phyloP scores from a whole-genome alignment of 2,113 vertebrate species.

The Kryptolebias marmoratus region DNA sequence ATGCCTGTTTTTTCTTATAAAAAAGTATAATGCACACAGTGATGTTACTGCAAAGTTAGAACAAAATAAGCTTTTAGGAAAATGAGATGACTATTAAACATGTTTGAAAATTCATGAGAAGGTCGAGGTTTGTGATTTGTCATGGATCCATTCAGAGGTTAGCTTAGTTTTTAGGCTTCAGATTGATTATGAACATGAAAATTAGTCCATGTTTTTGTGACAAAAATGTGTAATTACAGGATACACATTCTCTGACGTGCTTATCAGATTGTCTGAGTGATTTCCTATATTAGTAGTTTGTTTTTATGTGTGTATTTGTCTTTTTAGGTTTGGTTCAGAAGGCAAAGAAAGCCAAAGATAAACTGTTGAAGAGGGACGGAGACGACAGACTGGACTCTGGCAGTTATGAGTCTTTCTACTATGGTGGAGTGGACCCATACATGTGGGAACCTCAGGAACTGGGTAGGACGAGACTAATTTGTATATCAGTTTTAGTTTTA shows the following conservation, averaged over 20 bases:
- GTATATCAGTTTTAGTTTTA: not conserved
- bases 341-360: slow-evolving; percentile 96
- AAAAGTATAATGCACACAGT: not conserved
- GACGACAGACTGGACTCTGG: slow-evolving; percentile 87
- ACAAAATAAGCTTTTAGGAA: not conserved
- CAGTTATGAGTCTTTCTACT: slow-evolving; percentile 92
- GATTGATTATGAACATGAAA: not conserved
- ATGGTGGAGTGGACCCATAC: slow-evolving; percentile 93
- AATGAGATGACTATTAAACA: not conserved
- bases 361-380: slow-evolving; percentile 89
- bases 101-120: too few relatives aligned
- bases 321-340: slow-evolving; percentile 90
- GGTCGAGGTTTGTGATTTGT: too few relatives aligned
- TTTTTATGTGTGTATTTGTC: not conserved
- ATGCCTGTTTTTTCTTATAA: not conserved
- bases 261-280: not conserved
- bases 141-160: too few relatives aligned
- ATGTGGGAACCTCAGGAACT: slow-evolving; percentile 99
- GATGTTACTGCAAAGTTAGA: not conserved
- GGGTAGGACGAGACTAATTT: slow-evolving; percentile 78
- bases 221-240: not conserved
- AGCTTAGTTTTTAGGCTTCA: not conserved
- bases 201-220: not conserved
- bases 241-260: not conserved
- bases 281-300: too few relatives aligned